Conservation (phyloP, 2,113 vertebrate genomes). For the Bufo bufo region DNA sequence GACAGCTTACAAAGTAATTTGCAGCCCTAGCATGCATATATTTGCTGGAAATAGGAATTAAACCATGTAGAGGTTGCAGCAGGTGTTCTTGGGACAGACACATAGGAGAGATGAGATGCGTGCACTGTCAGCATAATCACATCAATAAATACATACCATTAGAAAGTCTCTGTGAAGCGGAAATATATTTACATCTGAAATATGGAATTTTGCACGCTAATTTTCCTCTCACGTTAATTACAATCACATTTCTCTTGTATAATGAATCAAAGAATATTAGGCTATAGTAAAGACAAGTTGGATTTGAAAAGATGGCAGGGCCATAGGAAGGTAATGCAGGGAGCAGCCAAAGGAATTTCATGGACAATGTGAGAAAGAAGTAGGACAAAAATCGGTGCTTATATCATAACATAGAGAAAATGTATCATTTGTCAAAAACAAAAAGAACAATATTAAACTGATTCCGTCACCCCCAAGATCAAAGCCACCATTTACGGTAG, state of each 20-base stretch:
- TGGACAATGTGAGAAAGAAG: background rate
- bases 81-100: constrained; percentile 1
- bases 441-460: no score
- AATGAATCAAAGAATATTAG: background rate
- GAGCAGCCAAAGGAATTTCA: background rate
- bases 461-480: no score
- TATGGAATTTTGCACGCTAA: background rate
- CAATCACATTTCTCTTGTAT: constrained; percentile 4
- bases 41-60: background rate
- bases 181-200: constrained; percentile 36
- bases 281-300: background rate
- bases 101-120: constrained; percentile 9
- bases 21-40: background rate
- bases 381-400: background rate
- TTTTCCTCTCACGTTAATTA: constrained; percentile 22
- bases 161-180: constrained; percentile 10
- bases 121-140: constrained; percentile 19
- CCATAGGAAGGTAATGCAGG: background rate
- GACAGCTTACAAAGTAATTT: background rate
- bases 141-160: constrained; percentile 25
- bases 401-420: no score
- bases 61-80: background rate
- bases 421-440: no score
- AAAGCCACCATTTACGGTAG: no score
- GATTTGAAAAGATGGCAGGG: background rate